phyloP scores from a whole-genome alignment of 2,797 vertebrate species.

The Sparidentex hasta region DNA sequence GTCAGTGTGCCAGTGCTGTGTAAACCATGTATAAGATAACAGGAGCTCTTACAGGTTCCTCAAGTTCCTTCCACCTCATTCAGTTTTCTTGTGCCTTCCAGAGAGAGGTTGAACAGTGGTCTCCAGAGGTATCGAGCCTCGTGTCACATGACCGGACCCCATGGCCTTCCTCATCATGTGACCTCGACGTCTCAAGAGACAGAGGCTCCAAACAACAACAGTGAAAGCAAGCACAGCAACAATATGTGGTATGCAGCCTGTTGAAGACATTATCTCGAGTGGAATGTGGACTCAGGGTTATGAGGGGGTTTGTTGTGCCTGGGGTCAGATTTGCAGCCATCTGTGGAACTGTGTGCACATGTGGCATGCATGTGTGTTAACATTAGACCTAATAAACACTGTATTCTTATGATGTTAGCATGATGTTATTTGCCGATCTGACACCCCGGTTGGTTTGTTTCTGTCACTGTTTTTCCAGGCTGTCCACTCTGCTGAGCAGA shows the following conservation, averaged over 20 bases:
- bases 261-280: conserved; percentile 46
- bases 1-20: neutral
- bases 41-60: neutral
- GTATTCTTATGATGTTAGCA: neutral
- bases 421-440: neutral
- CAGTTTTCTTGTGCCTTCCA: conserved; percentile 37
- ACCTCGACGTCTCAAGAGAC: conserved; percentile 35
- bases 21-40: neutral
- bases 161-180: conserved; percentile 61
- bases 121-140: conserved; percentile 72
- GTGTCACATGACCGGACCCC: conserved; percentile 52
- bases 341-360: conserved; percentile 30
- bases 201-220: conserved; percentile 2
- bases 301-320: neutral
- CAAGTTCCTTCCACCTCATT: neutral
- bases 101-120: conserved; percentile 76
- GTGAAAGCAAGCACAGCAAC: conserved; percentile 43
- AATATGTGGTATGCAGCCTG: conserved; percentile 65
- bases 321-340: conserved; percentile 9
- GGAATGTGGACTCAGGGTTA: conserved; percentile 40
- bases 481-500: conserved; percentile 79
- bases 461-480: conserved; percentile 67
- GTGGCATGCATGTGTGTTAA: conserved; percentile 12
- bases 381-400: neutral
- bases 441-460: neutral